phyloP scores from a whole-genome alignment of 2,888 invertebrate genomes.

The Melanophora roralis region DNA sequence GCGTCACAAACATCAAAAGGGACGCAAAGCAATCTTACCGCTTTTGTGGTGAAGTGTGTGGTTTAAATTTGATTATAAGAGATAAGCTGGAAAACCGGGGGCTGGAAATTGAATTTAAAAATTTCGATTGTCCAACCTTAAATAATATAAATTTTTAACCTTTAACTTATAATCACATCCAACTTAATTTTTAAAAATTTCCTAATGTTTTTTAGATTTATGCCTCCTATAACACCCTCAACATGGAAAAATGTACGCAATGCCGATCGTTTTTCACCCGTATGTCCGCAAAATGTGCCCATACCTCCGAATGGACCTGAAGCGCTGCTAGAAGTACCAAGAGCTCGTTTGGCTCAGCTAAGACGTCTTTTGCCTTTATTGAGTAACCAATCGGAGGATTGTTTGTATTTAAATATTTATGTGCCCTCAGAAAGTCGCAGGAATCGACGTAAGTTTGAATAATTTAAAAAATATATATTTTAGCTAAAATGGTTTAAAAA shows the following conservation, averaged over 20 bases:
- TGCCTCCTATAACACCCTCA: constrained; percentile 95
- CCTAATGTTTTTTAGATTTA: constrained; percentile 81
- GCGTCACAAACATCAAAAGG: too few species aligned
- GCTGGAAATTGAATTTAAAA: too few species aligned
- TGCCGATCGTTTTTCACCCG: constrained; percentile 89
- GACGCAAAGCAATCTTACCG: too few species aligned
- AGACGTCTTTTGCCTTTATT: constrained; percentile 89
- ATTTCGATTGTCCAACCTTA: too few species aligned
- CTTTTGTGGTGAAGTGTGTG: too few species aligned
- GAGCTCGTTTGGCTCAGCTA: constrained; percentile 89
- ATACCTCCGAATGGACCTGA: constrained; percentile 79
- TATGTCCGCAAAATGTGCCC: constrained; percentile 90
- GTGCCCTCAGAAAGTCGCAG: constrained; percentile 83
- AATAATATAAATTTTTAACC: too few species aligned
- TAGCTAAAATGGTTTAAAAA: background rate
- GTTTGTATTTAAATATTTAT: constrained; percentile 97
- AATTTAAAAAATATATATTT: background rate
- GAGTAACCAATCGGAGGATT: constrained; percentile 97
- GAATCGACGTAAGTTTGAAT: constrained; percentile 68
- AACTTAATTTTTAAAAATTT: too few species aligned
- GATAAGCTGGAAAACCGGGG: too few species aligned
- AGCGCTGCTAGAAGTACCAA: constrained; percentile 85
- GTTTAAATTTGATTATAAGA: too few species aligned
- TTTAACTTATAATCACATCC: too few species aligned
- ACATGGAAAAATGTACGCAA: constrained; percentile 89